Base-by-base conservation (phyloP, 2,888 invertebrate species). In the Diloba caeruleocephala region DNA sequence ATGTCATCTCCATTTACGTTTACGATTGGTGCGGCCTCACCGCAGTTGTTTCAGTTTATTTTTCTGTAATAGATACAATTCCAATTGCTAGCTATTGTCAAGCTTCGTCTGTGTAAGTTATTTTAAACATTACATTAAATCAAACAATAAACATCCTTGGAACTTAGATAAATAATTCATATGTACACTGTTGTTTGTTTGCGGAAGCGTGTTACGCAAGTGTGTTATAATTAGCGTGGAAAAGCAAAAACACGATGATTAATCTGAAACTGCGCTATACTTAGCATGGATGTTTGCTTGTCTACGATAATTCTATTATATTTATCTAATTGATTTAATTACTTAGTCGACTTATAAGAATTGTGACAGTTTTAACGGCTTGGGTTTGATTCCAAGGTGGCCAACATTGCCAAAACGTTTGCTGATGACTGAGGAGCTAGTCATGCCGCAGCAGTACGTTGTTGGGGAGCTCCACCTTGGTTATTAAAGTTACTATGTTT, bases 1-100 rank as follows among this genome's bases (percentile, higher is more conserved):
- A 60, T 48, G 68, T 68, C 63, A 72, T 77, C 55, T 62, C 49
- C 55, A 57, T 71, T 62, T 60, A 55, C 28, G 60, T 70, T 71
- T 65, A 69, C 59, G 45, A 46, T 36, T 28, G 25, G 42, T 46
- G 23, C 43, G 34, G 15, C 19, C 57, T n/a, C 48, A 9, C 7
- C 2, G 26, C 12, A 31, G 14, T 19, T 19, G 9, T 7, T 62
- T 56, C 50, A 42, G 38, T 51, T 43, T 29, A 6, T 42, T 34
- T 6, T 21, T 6, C 12, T 21, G 10, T 6, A 44, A 9, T 43
- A 36, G n/a, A 10, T n/a, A 7, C 5, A 10, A 42, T 43, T 13
- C 25, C 21, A 62, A 52, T 43, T 28, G 2, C 8, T 17, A 19
- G 5, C n/a, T 8, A 42, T 33, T 50, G 12, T 43, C 14, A 13